A percentile compares a stretch with the other conserved stretches of the same genome.
Evolutionary conservation across 2,113 vertebrate genomes (phyloP).

Genomic region (Microtus pennsylvanicus): DNA sequence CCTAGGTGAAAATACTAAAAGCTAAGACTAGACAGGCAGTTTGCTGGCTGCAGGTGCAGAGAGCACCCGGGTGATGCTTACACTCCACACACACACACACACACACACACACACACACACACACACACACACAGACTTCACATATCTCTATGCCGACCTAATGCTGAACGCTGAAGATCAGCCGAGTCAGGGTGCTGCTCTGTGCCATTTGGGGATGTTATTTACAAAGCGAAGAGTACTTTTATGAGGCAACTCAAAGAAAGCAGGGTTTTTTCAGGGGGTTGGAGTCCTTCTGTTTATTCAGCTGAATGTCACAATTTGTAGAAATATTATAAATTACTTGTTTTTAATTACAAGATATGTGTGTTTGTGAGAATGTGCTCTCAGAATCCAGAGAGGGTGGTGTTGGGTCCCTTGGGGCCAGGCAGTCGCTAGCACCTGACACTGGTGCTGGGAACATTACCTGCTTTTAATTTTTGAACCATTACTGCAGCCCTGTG

Average conservation of each 20-base stretch:
- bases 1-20: not conserved
- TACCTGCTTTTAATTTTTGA: not conserved
- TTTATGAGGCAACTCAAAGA: not conserved
- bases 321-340: too few relatives aligned
- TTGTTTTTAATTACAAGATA: not conserved
- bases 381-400: not conserved
- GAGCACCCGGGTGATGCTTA: not conserved
- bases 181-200: not conserved
- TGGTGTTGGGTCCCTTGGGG: not conserved
- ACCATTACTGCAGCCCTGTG: not conserved
- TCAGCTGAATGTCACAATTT: rapidly evolving
- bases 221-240: not conserved
- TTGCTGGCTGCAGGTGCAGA: not conserved
- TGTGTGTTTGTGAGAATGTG: not conserved
- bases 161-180: rapidly evolving
- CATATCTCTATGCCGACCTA: rapidly evolving
- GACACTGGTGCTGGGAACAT: not conserved
- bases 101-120: too few relatives aligned
- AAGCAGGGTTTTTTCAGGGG: too few relatives aligned
- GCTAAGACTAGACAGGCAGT: too few relatives aligned
- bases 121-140: rapidly evolving
- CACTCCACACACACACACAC: not conserved
- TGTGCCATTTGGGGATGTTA: not conserved
- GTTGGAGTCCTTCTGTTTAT: rapidly evolving
- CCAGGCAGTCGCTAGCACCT: not conserved